These are phyloP conservation scores for Malurus melanocephalus DNA, from an alignment of 2,113 vertebrate species.

Conservation along the genomic window DNA sequence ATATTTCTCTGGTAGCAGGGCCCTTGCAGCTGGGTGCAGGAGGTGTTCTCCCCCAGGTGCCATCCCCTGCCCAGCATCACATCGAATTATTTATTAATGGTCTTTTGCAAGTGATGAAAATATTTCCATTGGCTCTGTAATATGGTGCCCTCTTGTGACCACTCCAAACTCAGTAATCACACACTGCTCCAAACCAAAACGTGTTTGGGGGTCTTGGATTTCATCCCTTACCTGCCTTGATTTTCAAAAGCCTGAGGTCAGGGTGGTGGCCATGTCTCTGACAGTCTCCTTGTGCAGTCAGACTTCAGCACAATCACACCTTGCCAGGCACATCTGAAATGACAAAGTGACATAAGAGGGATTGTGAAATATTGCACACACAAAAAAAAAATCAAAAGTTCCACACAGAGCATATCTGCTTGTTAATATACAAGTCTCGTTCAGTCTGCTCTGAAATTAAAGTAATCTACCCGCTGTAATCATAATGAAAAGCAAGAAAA, in stretches of 20 bases:
- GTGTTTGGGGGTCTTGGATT: neutral
- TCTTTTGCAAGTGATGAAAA: neutral
- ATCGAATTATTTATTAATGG: neutral
- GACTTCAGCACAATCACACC: neutral
- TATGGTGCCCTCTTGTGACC: constrained; percentile 63
- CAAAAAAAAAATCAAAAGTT: neutral
- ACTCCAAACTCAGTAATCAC: neutral
- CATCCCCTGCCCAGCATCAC: rapidly evolving
- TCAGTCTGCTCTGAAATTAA: neutral
- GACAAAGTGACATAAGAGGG: neutral
- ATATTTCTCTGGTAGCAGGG: rapidly evolving
- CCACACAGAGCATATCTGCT: neutral
- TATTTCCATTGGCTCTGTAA: neutral
- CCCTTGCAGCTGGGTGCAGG: neutral
- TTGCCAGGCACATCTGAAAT: neutral
- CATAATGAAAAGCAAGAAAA: neutral
- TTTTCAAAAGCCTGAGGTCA: neutral
- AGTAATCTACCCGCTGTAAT: neutral
- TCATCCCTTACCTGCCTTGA: neutral
- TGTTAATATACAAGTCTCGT: neutral
- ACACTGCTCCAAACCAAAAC: neutral
- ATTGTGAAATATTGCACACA: neutral
- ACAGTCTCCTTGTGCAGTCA: neutral
- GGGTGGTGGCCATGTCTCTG: neutral
- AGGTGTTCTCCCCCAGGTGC: neutral